Evolutionary conservation across 2,888 invertebrate genomes (phyloP), one percentile per base, ranked within the genome.

Genomic region (Trissoscelio sp.): DNA sequence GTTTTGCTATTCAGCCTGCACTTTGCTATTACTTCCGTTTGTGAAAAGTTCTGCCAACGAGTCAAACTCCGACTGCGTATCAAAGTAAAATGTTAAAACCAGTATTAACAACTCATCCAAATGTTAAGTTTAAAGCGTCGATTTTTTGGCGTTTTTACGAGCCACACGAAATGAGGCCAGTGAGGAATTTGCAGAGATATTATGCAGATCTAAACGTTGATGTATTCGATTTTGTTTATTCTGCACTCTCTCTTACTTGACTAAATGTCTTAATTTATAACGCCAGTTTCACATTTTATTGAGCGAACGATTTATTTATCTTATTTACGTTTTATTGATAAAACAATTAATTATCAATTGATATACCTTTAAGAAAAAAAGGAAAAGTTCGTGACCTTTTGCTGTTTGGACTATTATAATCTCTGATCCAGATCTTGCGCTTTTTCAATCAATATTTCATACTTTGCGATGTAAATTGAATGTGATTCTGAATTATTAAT

Each of bases 131-230:
- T 51, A 55, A 34, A 12, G 11, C 48, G 44, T 11, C 22, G 46
- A 39, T 37, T 57, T 66, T 60, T 72, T 60, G 24, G 9, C 11
- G 51, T 57, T 57, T 51, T 60, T 60, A 72, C 44, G 44, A 62
- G 12, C 42, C 3, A 22, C 31, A 16, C 11, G 31, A 46, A 75
- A 67, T 31, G 46, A 57, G 75, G 58, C 18, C 58, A 67, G 22
- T 22, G 34, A 57, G 24, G 16, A 67, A 24, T 64, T 44, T 34
- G 39, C 14, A 42, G 7, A 57, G 73, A 73, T 53, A 31, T 60
- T 73, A 37, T 51, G 62, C 62, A 73, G 73, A 73, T 62, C 67
- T 42, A 31, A 14, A n/a, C 16, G 53, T 14, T 51, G 24, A 51
- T 66, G 31, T 12, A 51, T 66, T 22, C 37, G 11, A 28, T 44